phyloP scores from a whole-genome alignment of 2,888 invertebrate genomes.

The Digitonthophagus gazella region DNA sequence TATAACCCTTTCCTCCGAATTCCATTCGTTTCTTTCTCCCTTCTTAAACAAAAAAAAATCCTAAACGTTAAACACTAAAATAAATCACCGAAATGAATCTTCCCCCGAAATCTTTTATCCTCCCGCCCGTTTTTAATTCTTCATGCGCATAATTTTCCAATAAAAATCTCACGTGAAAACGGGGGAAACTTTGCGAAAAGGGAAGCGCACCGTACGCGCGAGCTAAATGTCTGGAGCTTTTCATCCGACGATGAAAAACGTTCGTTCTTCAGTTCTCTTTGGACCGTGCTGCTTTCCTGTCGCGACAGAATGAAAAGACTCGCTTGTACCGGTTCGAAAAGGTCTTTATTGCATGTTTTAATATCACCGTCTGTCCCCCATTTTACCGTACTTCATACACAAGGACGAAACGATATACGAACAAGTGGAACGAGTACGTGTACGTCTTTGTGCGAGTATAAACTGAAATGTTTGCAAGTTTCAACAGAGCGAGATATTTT shows the following conservation, averaged over 20 bases:
- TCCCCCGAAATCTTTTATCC: no score
- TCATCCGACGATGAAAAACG: neutral
- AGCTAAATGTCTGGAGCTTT: neutral
- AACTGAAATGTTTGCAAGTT: neutral
- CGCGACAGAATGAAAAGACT: neutral
- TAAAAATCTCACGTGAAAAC: neutral
- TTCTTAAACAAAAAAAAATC: neutral
- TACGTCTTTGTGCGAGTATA: neutral
- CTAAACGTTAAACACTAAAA: neutral
- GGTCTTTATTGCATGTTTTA: neutral
- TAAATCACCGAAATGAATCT: no score
- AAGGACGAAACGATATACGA: neutral
- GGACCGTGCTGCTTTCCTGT: neutral
- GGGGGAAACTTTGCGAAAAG: neutral
- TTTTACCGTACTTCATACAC: no score
- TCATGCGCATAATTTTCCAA: neutral
- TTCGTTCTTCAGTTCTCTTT: neutral
- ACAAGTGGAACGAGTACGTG: neutral
- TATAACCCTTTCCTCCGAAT: neutral
- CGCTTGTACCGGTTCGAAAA: neutral
- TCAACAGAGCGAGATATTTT: neutral
- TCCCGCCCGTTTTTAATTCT: no score
- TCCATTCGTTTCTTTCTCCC: neutral
- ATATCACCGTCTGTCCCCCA: neutral
- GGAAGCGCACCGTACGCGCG: neutral